phyloP scores from a whole-genome alignment of 2,888 invertebrate species.

The Phyto melanocephala region DNA sequence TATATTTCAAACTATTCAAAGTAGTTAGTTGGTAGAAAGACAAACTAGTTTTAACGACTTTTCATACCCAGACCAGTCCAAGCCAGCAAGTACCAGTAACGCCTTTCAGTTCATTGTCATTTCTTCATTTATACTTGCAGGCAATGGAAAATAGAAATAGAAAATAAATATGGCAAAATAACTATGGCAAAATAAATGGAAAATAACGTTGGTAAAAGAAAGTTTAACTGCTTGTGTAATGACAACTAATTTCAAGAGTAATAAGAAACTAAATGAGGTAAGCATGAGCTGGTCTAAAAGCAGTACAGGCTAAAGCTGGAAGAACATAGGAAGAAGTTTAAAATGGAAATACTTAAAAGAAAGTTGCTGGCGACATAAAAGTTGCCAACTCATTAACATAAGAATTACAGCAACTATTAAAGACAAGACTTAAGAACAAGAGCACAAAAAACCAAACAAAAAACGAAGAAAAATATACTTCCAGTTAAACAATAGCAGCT shows the following conservation, averaged over 20 bases:
- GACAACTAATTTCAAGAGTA: conserved; percentile 62
- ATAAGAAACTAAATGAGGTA: conserved; percentile 60
- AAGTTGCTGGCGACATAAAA: conserved; percentile 46
- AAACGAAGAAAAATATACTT: too few species aligned
- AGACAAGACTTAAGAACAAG: neutral
- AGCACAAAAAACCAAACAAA: neutral
- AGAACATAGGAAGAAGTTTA: conserved; percentile 2
- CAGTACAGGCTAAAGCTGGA: neutral
- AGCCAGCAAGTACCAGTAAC: neutral
- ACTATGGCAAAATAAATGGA: conserved; percentile 35
- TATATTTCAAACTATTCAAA: conserved; percentile 14
- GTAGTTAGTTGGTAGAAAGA: conserved; percentile 27
- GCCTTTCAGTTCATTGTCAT: conserved; percentile 7
- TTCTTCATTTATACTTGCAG: neutral
- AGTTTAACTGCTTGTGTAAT: conserved; percentile 60
- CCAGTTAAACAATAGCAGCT: neutral
- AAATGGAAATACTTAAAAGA: conserved; percentile 34
- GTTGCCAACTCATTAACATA: conserved; percentile 62
- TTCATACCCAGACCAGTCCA: neutral
- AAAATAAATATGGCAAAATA: too few species aligned
- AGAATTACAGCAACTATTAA: conserved; percentile 52
- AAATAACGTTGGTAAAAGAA: conserved; percentile 45
- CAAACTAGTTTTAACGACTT: neutral
- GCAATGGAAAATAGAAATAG: neutral
- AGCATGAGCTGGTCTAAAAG: conserved; percentile 8